phyloP scores from a whole-genome alignment of 2,797 vertebrate genomes.

The Mastacembelus armatus region DNA sequence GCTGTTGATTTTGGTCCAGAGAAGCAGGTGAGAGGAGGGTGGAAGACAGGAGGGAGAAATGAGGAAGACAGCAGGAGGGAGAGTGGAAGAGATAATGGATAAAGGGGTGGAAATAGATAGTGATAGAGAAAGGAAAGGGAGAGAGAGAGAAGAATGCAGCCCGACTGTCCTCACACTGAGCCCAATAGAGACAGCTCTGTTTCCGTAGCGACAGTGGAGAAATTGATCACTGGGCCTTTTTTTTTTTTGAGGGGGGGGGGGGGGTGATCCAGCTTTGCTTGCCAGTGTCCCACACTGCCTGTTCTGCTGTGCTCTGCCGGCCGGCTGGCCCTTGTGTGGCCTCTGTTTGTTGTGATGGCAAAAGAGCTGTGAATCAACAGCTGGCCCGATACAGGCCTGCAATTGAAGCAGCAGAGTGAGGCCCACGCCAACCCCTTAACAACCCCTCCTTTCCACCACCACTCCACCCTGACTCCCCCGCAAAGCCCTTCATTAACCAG shows the following conservation, averaged over 20 bases:
- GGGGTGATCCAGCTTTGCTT: conserved; percentile 18
- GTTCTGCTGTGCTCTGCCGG: conserved; percentile 38
- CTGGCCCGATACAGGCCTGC: conserved; percentile 72
- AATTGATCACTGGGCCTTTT: conserved; percentile 66
- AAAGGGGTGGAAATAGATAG: conserved; percentile 39
- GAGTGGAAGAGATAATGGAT: conserved; percentile 36
- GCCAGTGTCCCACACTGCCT: conserved; percentile 64
- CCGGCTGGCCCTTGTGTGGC: conserved; percentile 72
- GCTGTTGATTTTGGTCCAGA: conserved; percentile 68
- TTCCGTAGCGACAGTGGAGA: conserved; percentile 78
- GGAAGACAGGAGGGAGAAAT: conserved; percentile 32
- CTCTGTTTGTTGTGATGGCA: conserved; percentile 81
- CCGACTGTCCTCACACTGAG: conserved; percentile 52
- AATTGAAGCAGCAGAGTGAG: conserved; percentile 66
- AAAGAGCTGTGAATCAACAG: conserved; percentile 84
- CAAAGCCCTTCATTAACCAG: conserved; percentile 85
- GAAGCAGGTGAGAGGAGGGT: conserved; percentile 70
- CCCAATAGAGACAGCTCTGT: conserved; percentile 73
- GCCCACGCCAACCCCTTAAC: conserved; percentile 22
- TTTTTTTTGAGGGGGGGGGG: conserved; percentile 6
- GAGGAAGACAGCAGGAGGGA: neutral
- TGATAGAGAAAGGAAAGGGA: conserved; percentile 41
- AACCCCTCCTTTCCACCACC: conserved; percentile 19
- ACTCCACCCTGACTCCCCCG: conserved; percentile 66
- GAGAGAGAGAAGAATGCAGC: conserved; percentile 64